Conservation (phyloP, 2,797 vertebrate genomes). For the Sebastes steindachneri region DNA sequence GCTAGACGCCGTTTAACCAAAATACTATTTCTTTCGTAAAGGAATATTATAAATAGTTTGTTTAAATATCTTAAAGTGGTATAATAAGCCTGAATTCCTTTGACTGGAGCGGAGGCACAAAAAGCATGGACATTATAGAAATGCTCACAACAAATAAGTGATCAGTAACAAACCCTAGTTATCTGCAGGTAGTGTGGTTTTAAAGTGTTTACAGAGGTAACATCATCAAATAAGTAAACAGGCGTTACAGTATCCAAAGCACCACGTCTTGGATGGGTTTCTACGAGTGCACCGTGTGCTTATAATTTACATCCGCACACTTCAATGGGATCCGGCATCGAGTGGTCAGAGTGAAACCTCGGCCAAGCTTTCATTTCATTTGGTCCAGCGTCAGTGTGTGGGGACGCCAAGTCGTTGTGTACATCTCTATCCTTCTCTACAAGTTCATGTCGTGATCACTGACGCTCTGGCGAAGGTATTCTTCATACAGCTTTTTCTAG, state of each 20-base stretch:
- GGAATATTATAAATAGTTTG: slow-evolving; percentile 65
- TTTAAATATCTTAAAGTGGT: slow-evolving; percentile 66
- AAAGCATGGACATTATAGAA: slow-evolving; percentile 23
- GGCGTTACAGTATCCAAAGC: slow-evolving; percentile 24
- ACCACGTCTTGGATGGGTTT: slow-evolving; percentile 20
- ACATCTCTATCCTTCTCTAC: slow-evolving; percentile 6
- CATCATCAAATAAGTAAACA: slow-evolving; percentile 6
- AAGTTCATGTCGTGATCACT: slow-evolving; percentile 86
- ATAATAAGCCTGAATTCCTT: background rate
- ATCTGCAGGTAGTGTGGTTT: slow-evolving; percentile 27
- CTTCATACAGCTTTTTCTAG: slow-evolving; percentile 87
- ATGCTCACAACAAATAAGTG: slow-evolving; percentile 10
- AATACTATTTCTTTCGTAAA: slow-evolving; percentile 48
- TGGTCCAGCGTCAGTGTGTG: slow-evolving; percentile 16
- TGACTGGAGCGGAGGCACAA: slow-evolving; percentile 46
- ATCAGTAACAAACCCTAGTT: slow-evolving; percentile 35
- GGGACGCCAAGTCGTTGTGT: background rate
- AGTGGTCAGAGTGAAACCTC: slow-evolving; percentile 7
- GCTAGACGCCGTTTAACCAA: slow-evolving; percentile 40
- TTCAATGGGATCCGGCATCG: background rate
- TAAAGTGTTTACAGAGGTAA: slow-evolving; percentile 20
- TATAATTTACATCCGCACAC: background rate
- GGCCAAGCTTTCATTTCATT: background rate
- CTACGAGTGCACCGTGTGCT: background rate
- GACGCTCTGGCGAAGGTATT: slow-evolving; percentile 88